Conservation (phyloP, 1,140 invertebrate genomes). For the Hormaphis cornu region DNA sequence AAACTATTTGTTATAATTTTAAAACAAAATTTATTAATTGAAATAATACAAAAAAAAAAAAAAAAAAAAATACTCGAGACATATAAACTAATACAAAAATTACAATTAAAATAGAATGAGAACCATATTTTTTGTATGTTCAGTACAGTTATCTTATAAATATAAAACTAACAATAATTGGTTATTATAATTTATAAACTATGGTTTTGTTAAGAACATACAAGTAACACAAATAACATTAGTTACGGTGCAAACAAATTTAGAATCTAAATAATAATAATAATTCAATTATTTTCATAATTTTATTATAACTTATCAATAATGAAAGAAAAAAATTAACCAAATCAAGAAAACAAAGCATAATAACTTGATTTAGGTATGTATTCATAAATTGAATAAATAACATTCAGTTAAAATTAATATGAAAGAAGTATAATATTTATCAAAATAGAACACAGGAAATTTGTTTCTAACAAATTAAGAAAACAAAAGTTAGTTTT, state of each 20-base stretch:
- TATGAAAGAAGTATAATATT: too few relatives aligned
- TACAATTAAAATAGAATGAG: constrained; percentile 12
- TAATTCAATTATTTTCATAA: background rate
- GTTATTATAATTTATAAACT: too few relatives aligned
- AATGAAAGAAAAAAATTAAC: background rate
- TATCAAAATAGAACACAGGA: too few relatives aligned
- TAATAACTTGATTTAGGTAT: background rate
- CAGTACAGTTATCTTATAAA: background rate
- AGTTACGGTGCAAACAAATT: background rate
- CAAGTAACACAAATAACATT: background rate
- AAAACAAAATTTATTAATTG: too few relatives aligned
- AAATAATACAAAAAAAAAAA: too few relatives aligned
- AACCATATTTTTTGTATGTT: background rate
- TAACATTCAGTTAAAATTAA: background rate
- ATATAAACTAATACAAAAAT: background rate
- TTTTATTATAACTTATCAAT: background rate
- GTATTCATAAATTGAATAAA: background rate
- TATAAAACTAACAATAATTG: background rate
- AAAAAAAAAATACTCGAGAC: background rate
- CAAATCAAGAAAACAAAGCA: background rate
- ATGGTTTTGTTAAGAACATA: background rate
- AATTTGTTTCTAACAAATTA: too few relatives aligned
- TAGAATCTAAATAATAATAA: background rate
- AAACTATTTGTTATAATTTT: too few relatives aligned
- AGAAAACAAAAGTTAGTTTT: too few relatives aligned